Base-by-base conservation (phyloP, 2,113 vertebrate species). In the Brevimyrus niger region DNA sequence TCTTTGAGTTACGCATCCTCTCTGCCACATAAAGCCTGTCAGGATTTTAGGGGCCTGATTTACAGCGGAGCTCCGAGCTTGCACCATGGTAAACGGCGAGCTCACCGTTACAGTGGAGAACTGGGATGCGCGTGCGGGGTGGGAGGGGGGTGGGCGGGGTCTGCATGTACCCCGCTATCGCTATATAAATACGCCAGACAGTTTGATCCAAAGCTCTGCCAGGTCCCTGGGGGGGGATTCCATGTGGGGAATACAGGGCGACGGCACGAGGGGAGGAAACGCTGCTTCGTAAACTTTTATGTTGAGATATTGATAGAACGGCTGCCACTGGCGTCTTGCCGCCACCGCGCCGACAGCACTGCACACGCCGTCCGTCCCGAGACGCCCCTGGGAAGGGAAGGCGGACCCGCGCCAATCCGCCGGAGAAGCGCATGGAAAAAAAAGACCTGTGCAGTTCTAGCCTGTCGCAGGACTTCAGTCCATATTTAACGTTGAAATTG, bases 271-370 rank as follows among this genome's bases (percentile, higher is more conserved):
- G 27, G 73, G 58, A 87, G 87, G 87, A 86, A 86, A 73, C 19
- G 5, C 51, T 55, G 73, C 69, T 80, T 89, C 84, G 46, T 89
- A 90, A 91, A 91, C n/a, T 91, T 90, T 91, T 91, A 90, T 86
- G 83, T 47, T n/a, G 21, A 47, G 55, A 87, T 88, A 90, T 82
- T 27, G 89, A 88, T 88, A 88, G 83, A 13, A n/a, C 21, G 47
- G 65, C 84, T 88, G 73, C 85, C 48, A 47, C 61, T 51, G 47
- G 50, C 48, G 4, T 48, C 55, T 61, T 6, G 50, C 73, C 11
- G 35, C 50, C 42, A 31, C 38, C 48, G 7, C 65, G 23, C 42
- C 13, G 69, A 80, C 21, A 8, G 2, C 27, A 44, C 21, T 23
- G 7, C 82, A 47, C 44, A 46, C 44, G 2, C 82, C 19, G 82